Percentiles rank a stretch among this genome's conserved stretches.
phyloP scores from a whole-genome alignment of 2,888 invertebrate species.

The Aphidius colemani region DNA sequence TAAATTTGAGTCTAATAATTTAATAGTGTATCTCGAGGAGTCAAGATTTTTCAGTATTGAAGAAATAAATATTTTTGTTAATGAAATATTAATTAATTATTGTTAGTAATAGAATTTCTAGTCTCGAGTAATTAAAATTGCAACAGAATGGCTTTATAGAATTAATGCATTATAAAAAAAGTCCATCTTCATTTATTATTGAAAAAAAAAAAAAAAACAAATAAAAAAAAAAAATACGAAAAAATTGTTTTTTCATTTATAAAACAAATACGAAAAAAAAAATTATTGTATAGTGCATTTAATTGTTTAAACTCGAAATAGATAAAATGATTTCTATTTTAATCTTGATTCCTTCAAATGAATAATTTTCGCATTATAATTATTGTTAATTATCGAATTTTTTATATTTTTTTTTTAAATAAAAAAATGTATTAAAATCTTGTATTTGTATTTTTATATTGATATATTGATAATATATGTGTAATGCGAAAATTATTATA shows the following conservation, averaged over 20 bases:
- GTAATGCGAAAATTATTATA: slow-evolving; percentile 40
- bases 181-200: slow-evolving; percentile 35
- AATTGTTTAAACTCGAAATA: not conserved
- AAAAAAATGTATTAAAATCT: slow-evolving; percentile 38
- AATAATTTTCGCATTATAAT: slow-evolving; percentile 34
- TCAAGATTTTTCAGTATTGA: slow-evolving; percentile 34
- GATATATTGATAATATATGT: too few species aligned
- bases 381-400: slow-evolving; percentile 8
- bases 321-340: too few species aligned
- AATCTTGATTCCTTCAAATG: slow-evolving; percentile 22
- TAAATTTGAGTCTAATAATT: too few species aligned
- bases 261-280: too few species aligned
- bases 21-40: slow-evolving; percentile 22
- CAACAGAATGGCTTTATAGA: too few species aligned
- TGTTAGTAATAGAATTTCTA: not conserved
- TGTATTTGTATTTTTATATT: slow-evolving; percentile 30
- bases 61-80: slow-evolving; percentile 13
- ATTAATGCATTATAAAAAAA: slow-evolving; percentile 20
- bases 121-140: not conserved
- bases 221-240: not conserved
- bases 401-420: slow-evolving; percentile 7
- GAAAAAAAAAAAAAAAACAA: slow-evolving; percentile 17
- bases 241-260: not conserved
- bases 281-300: too few species aligned
- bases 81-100: not conserved